These are phyloP conservation scores for Hiodon tergisus DNA, from an alignment of 2,113 vertebrate genomes.

Conservation along the genomic window DNA sequence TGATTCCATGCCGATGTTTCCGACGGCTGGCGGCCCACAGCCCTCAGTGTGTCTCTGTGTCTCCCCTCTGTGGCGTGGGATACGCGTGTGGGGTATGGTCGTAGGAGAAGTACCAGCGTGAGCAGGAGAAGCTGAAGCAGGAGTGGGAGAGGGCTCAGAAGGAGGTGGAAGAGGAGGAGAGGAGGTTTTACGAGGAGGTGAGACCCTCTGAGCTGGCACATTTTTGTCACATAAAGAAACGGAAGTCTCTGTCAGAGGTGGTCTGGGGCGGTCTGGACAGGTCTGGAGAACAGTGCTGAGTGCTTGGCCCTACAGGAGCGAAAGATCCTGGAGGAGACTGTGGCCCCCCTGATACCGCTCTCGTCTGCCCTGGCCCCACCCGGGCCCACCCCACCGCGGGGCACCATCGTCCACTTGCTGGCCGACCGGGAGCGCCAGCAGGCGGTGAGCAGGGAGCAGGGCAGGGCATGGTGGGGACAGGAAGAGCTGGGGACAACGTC, in stretches of 20 bases:
- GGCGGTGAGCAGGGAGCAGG: constrained; percentile 43
- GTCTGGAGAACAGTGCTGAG: not conserved
- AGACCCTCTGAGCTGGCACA: not conserved
- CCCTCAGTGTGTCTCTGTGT: constrained; percentile 28
- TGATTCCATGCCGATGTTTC: too few species aligned
- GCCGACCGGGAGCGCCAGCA: constrained; percentile 61
- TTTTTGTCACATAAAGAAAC: too few species aligned
- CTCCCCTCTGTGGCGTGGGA: constrained; percentile 40
- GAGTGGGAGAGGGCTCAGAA: constrained; percentile 95
- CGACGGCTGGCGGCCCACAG: not conserved
- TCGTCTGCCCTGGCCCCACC: constrained; percentile 60
- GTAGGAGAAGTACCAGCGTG: constrained; percentile 86
- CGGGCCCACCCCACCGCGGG: constrained; percentile 60
- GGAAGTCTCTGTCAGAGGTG: too few species aligned
- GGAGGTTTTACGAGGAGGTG: constrained; percentile 94
- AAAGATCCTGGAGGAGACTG: constrained; percentile 88
- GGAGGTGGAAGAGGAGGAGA: constrained; percentile 91
- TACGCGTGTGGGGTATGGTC: constrained; percentile 36
- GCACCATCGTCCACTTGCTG: constrained; percentile 50
- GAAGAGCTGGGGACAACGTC: too few species aligned
- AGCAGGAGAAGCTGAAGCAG: constrained; percentile 90
- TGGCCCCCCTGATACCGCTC: constrained; percentile 72
- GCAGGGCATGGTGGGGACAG: not conserved
- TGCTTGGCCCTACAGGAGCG: constrained; percentile 66
- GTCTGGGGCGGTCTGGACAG: not conserved